A percentile compares a stretch with the other conserved stretches of the same genome.
Evolutionary conservation across 2,113 vertebrate genomes (phyloP).

Genomic region (Tachysurus fulvidraco): DNA sequence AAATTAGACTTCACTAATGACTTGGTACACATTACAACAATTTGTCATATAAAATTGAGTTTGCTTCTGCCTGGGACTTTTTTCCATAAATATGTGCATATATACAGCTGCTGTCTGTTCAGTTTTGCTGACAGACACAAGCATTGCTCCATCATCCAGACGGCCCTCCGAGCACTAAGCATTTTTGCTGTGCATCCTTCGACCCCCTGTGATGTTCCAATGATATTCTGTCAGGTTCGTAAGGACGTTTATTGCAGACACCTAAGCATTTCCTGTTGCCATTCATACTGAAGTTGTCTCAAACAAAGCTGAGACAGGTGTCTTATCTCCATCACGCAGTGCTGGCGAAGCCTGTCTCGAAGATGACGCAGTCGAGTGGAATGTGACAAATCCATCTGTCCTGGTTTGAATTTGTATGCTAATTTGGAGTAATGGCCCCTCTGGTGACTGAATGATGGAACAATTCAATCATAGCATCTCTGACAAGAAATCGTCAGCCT

Average conservation of each 20-base stretch:
- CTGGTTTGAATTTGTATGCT: constrained; percentile 83
- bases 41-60: background rate
- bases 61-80: background rate
- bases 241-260: constrained; percentile 69
- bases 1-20: background rate
- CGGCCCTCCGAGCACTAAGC: constrained; percentile 63
- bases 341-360: constrained; percentile 74
- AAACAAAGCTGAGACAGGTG: constrained; percentile 72
- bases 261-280: constrained; percentile 58
- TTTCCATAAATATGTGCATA: background rate
- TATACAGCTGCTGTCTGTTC: background rate
- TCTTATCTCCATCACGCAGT: constrained; percentile 78
- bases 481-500: constrained; percentile 71
- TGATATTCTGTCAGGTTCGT: constrained; percentile 43
- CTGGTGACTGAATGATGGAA: constrained; percentile 79
- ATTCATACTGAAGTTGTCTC: constrained; percentile 49
- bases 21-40: background rate
- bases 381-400: constrained; percentile 85
- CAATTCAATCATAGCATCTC: constrained; percentile 80
- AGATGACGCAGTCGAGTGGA: constrained; percentile 74
- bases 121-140: constrained; percentile 5
- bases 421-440: constrained; percentile 84
- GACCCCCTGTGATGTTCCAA: constrained; percentile 62
- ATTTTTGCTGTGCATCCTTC: constrained; percentile 60
- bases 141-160: constrained; percentile 60